Percentiles rank a stretch among this genome's conserved stretches.
These are phyloP conservation scores for Rhynchophorus ferrugineus DNA, from an alignment of 1,140 invertebrate genomes.

Conservation along the genomic window DNA sequence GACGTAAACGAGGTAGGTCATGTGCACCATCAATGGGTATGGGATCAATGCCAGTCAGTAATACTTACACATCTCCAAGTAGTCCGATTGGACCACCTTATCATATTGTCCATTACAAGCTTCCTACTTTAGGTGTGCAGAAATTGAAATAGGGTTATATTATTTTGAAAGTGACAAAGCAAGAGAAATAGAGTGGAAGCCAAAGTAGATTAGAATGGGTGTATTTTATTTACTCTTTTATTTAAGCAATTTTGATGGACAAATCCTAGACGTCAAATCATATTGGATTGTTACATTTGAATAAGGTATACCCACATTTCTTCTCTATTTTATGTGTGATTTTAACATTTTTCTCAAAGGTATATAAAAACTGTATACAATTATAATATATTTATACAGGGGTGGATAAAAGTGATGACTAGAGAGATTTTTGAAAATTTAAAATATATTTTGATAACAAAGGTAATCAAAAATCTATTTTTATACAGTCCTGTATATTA, in stretches of 20 bases:
- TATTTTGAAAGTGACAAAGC: slow-evolving; percentile 7
- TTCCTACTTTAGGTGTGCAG: slow-evolving; percentile 48
- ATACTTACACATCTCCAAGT: slow-evolving; percentile 39
- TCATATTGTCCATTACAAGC: slow-evolving; percentile 67
- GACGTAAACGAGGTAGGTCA: slow-evolving; percentile 59
- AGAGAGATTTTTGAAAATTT: too few species aligned
- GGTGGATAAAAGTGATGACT: too few species aligned
- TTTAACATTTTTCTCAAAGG: too few species aligned
- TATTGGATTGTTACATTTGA: too few species aligned
- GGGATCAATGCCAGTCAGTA: slow-evolving; percentile 31
- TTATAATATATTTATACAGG: too few species aligned
- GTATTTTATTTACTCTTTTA: background rate
- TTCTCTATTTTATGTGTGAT: too few species aligned
- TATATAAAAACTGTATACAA: too few species aligned
- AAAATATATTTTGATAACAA: too few species aligned
- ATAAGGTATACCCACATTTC: too few species aligned
- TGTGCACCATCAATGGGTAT: slow-evolving; percentile 34
- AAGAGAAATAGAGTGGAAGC: background rate
- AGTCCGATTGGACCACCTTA: slow-evolving; percentile 57
- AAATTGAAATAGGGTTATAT: slow-evolving; percentile 36
- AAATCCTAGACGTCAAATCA: too few species aligned
- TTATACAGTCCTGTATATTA: too few species aligned
- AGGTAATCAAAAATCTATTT: too few species aligned
- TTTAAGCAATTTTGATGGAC: background rate
- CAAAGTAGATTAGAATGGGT: background rate